Evolutionary conservation across 2,113 vertebrate genomes (phyloP).

Genomic region (Azemiops feae): DNA sequence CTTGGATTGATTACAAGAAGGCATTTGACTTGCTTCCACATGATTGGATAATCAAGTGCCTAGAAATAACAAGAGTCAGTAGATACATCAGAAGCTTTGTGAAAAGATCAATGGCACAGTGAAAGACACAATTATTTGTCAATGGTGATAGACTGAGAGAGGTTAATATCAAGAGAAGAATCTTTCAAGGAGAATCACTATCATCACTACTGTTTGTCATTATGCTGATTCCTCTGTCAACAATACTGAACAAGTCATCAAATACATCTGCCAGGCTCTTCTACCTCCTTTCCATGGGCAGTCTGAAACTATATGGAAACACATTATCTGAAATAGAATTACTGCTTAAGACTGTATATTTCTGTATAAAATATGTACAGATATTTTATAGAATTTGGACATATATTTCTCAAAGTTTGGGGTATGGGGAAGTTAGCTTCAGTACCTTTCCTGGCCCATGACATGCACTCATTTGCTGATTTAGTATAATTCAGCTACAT

Average conservation of each 20-base stretch:
- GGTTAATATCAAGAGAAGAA: background rate
- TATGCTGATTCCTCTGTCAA: background rate
- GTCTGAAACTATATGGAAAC: background rate
- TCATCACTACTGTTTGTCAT: background rate
- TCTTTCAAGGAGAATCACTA: background rate
- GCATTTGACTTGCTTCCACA: background rate
- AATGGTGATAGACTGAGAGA: background rate
- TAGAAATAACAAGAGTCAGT: background rate
- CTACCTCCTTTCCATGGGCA: background rate
- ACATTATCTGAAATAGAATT: background rate
- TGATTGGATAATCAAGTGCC: background rate
- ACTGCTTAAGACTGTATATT: background rate
- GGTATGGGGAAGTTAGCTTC: too few relatives aligned
- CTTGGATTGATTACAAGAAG: background rate
- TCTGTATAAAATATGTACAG: background rate
- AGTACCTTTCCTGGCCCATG: background rate
- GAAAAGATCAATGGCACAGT: background rate
- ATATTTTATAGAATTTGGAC: background rate
- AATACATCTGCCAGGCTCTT: background rate
- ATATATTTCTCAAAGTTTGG: background rate
- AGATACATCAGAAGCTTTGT: background rate
- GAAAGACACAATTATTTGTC: background rate
- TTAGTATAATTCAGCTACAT: background rate
- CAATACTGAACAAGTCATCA: background rate
- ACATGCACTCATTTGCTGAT: background rate